Conservation (phyloP, 37 sponge, comb jelly and placozoan genomes). For the Ianthella basta region DNA sequence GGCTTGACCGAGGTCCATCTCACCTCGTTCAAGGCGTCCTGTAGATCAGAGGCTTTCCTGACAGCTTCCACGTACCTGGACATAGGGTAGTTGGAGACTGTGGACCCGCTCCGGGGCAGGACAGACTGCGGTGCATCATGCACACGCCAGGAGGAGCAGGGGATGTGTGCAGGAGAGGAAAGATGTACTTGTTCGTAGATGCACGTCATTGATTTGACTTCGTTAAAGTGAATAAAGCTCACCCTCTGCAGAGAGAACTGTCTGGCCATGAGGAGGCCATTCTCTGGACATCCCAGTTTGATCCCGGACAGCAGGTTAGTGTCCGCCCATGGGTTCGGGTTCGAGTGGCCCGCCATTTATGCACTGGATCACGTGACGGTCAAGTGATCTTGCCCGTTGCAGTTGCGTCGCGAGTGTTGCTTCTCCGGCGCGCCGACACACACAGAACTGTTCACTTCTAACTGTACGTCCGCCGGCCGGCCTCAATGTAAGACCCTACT, state of each 20-base stretch:
- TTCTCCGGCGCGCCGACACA: not conserved
- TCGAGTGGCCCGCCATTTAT: constrained; percentile 18
- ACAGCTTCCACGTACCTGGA: not conserved
- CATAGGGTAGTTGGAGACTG: not conserved
- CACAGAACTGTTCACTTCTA: no score
- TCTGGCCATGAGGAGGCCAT: not conserved
- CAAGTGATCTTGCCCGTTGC: not conserved
- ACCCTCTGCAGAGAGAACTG: not conserved
- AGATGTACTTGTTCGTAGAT: no score
- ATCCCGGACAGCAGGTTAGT: not conserved
- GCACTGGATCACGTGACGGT: not conserved
- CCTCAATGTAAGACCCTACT: no score
- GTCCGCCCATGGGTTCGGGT: not conserved
- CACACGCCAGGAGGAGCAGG: no score
- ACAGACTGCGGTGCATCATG: no score
- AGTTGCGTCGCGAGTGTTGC: not conserved
- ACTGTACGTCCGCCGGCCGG: no score
- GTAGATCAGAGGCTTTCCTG: not conserved
- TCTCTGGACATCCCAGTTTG: constrained; percentile 17
- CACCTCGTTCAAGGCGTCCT: constrained; percentile 7
- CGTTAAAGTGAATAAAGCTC: not conserved
- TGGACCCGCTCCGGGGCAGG: no score
- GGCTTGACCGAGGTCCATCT: not conserved
- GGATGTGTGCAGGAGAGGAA: no score
- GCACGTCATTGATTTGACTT: no score